Evolutionary conservation across 2,113 vertebrate genomes (phyloP).

Genomic region (Eurypyga helias): DNA sequence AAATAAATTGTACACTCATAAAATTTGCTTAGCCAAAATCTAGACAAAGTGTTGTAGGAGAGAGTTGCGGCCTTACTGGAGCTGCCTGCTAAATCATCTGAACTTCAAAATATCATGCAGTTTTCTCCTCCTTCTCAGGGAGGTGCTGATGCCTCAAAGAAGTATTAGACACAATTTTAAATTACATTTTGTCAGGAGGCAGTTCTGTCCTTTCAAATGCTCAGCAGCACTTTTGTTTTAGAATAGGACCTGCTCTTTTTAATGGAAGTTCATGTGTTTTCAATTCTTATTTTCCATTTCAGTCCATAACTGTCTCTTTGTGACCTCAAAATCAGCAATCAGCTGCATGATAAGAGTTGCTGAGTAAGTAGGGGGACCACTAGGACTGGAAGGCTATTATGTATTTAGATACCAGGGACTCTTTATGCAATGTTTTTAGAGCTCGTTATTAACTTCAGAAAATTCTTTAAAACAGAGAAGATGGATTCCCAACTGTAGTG

Average conservation of each 20-base stretch:
- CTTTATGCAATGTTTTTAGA: not conserved
- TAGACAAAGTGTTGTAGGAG: not conserved
- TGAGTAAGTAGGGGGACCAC: not conserved
- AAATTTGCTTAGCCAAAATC: not conserved
- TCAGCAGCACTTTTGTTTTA: not conserved
- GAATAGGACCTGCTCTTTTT: not conserved
- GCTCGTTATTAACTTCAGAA: not conserved
- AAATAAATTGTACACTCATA: not conserved
- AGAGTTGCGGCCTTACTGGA: not conserved
- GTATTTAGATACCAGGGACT: not conserved
- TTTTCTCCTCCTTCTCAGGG: conserved; percentile 52
- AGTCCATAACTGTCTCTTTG: not conserved
- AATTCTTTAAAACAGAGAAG: not conserved
- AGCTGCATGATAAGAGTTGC: not conserved
- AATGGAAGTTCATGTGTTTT: not conserved
- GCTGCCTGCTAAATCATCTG: not conserved
- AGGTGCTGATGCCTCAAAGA: conserved; percentile 55
- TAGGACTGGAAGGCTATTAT: not conserved
- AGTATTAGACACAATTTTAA: not conserved
- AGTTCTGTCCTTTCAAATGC: not conserved
- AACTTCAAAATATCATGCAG: not conserved
- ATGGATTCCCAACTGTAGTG: not conserved
- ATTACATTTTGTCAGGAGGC: not conserved
- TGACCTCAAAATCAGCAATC: not conserved
- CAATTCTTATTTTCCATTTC: not conserved